Evolutionary conservation across 1,140 invertebrate genomes (phyloP), one percentile per base, ranked within the genome.

Genomic region (Pachyrhynchus sulphureomaculatus): DNA sequence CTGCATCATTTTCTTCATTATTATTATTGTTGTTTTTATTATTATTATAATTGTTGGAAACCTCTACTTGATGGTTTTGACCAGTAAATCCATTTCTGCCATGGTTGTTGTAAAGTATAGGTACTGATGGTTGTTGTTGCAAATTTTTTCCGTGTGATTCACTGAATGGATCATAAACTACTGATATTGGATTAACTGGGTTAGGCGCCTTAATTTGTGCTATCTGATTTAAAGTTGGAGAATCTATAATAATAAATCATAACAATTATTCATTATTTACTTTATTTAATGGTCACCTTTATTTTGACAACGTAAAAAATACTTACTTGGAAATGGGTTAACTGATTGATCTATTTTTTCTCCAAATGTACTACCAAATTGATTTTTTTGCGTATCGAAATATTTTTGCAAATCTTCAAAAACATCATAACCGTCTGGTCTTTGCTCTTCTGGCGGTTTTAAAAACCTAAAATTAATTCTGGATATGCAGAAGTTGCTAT

Each of bases 391-490:
- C 23, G 49, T 55, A 8, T 69, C 53, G 29, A 71, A 75, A 21
- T 62, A 20, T 37, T 69, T 51, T 58, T 67, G 13, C 21, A 65
- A 58, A 9, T 64, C 47, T 34, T 67, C 59, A 44, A 73, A 75
- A 18, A 66, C 64, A 21, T 73, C 72, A 51, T 68, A 64, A n/a
- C 70, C 73, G 33, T 73, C 68, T 26, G 71, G 71, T 56, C 55
- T 65, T 57, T 64, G 41, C 34, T 64, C 53, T 51, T 64, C 48
- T 13, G 52, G 20, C 5, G 47, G 45, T n/a, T 56, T 47, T 15
- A 42, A 12, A 18, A 62, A 62, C 23, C 52, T 59, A 51, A n/a
- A n/a, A n/a, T n/a, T n/a, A n/a, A n/a, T n/a, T n/a, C n/a, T n/a
- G n/a, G n/a, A n/a, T n/a, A n/a, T n/a, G n/a, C n/a, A n/a, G n/a